These are phyloP conservation scores for Apus apus DNA, from an alignment of 2,113 vertebrate genomes.

Conservation along the genomic window DNA sequence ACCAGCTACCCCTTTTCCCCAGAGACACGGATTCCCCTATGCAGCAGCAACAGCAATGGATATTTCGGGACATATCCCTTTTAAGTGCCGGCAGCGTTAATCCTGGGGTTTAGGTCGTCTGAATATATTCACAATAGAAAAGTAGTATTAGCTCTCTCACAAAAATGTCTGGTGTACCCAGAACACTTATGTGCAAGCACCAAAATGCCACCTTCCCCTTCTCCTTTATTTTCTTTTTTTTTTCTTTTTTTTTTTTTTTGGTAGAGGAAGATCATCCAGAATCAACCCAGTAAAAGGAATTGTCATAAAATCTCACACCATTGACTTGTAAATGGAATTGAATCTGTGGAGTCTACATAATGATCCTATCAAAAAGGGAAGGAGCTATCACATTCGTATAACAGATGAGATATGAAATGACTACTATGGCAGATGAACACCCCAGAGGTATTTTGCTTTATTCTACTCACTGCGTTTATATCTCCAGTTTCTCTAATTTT, in stretches of 20 bases:
- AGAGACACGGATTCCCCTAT: not conserved
- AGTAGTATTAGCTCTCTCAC: not conserved
- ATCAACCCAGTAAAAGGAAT: constrained; percentile 76
- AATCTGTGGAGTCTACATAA: constrained; percentile 79
- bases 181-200: not conserved
- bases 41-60: not conserved
- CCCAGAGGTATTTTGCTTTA: constrained; percentile 82
- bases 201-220: not conserved
- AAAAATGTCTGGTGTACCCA: not conserved
- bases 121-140: not conserved
- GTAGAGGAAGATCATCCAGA: constrained; percentile 63
- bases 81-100: not conserved
- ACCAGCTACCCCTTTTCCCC: not conserved
- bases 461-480: constrained; percentile 76
- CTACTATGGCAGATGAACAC: constrained; percentile 76
- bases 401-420: constrained; percentile 80
- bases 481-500: constrained; percentile 80
- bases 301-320: constrained; percentile 81
- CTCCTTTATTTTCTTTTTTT: not conserved
- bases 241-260: not conserved
- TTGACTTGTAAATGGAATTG: constrained; percentile 85
- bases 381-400: constrained; percentile 75
- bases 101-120: not conserved
- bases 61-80: not conserved
- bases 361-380: constrained; percentile 78